These are phyloP conservation scores for Hippocampus mohnikei DNA, from an alignment of 2,113 vertebrate genomes.

Conservation along the genomic window DNA sequence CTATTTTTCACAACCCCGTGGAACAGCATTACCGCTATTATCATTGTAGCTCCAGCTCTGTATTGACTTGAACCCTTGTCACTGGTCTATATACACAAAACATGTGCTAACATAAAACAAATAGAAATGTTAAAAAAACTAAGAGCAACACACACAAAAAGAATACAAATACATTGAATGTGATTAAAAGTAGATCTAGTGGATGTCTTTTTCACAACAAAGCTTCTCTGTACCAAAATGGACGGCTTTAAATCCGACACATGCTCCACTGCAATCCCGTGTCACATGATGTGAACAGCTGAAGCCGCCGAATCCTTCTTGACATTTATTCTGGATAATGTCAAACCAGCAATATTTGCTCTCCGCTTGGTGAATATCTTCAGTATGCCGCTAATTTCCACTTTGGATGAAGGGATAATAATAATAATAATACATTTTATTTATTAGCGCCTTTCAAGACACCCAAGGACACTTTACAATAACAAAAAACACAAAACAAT, in stretches of 20 bases:
- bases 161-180: neutral
- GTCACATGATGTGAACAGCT: slow-evolving; percentile 1
- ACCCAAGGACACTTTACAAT: no score
- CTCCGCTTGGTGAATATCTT: neutral
- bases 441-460: no score
- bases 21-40: no score
- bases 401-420: neutral
- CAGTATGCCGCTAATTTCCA: neutral
- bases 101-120: no score
- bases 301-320: neutral
- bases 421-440: no score
- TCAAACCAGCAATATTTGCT: neutral
- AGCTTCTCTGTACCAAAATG: no score
- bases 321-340: slow-evolving; percentile 1
- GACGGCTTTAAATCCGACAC: neutral
- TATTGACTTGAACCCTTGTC: no score
- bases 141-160: neutral
- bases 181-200: neutral
- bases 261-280: neutral
- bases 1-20: no score
- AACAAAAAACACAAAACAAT: no score
- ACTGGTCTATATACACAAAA: no score
- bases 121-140: no score
- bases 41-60: no score
- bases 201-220: neutral